These are phyloP conservation scores for Anableps anableps DNA, from an alignment of 2,797 vertebrate species.

Conservation along the genomic window DNA sequence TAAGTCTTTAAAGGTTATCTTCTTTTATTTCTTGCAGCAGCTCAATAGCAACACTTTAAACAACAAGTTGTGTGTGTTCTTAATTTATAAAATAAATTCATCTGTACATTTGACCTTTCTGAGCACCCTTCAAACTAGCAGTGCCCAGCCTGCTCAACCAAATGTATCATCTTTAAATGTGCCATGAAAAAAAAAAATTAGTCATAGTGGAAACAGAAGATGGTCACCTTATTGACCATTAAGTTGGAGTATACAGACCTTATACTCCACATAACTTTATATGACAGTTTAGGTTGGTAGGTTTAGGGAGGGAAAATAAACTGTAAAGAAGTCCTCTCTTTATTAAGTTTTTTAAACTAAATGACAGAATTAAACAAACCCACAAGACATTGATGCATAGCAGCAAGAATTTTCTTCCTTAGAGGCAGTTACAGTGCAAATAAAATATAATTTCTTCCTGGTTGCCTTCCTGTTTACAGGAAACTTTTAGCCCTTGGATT, in stretches of 20 bases:
- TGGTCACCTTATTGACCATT: constrained; percentile 21
- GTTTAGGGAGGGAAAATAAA: constrained; percentile 15
- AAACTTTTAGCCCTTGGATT: not conserved
- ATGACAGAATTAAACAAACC: constrained; percentile 1
- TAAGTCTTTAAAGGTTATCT: not conserved
- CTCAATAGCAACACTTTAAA: not conserved
- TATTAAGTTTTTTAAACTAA: constrained; percentile 10
- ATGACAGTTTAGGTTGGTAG: not conserved
- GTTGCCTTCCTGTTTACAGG: not conserved
- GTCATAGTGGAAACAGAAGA: constrained; percentile 33
- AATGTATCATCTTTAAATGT: constrained; percentile 45
- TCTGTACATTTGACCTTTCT: constrained; percentile 29
- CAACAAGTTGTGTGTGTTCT: not conserved
- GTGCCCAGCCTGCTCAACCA: not conserved
- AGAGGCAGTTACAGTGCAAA: not conserved
- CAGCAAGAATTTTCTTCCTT: not conserved
- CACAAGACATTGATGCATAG: not conserved
- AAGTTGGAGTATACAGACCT: too few relatives aligned
- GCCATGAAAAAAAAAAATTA: constrained; percentile 43
- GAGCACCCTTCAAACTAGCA: constrained; percentile 20
- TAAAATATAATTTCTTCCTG: not conserved
- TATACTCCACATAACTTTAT: constrained; percentile 25
- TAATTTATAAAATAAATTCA: not conserved
- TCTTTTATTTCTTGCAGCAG: not conserved
- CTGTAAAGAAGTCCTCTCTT: not conserved